Conservation (phyloP, 2,888 invertebrate genomes). For the Pelosia muscerda region DNA sequence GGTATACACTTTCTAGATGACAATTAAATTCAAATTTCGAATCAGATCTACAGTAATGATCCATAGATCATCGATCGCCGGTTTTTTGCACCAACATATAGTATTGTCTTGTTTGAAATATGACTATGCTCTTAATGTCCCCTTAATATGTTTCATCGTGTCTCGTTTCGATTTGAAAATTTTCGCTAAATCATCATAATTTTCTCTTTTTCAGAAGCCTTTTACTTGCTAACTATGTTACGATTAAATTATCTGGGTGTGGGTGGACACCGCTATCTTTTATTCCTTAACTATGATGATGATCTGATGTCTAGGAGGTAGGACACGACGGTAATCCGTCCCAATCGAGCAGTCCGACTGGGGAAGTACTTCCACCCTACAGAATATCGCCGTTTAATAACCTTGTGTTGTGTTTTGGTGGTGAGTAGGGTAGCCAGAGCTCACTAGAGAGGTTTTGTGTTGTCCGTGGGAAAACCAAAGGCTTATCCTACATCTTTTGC, state of each 20-base stretch:
- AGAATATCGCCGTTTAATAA: too few relatives aligned
- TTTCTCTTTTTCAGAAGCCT: conserved; percentile 7
- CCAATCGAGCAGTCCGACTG: too few relatives aligned
- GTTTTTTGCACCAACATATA: conserved; percentile 40
- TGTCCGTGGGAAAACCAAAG: too few relatives aligned
- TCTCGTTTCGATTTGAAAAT: background rate
- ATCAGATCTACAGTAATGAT: conserved; percentile 51
- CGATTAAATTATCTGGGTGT: background rate
- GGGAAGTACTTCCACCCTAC: too few relatives aligned
- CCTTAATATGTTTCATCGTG: conserved; percentile 6
- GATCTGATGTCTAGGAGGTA: too few relatives aligned
- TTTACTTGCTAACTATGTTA: background rate
- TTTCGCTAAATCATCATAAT: background rate
- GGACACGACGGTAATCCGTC: too few relatives aligned
- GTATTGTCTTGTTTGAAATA: conserved; percentile 38
- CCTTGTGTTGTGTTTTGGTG: too few relatives aligned
- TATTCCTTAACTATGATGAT: too few relatives aligned
- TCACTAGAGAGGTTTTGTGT: too few relatives aligned
- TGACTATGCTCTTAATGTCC: conserved; percentile 22
- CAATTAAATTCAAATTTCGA: conserved; percentile 22
- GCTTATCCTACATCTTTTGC: too few relatives aligned
- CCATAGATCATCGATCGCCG: conserved; percentile 60
- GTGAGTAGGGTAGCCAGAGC: too few relatives aligned
- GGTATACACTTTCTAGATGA: conserved; percentile 14
- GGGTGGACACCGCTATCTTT: too few relatives aligned